These are phyloP conservation scores for Austrofundulus limnaeus DNA, from an alignment of 2,113 vertebrate genomes.

Conservation along the genomic window DNA sequence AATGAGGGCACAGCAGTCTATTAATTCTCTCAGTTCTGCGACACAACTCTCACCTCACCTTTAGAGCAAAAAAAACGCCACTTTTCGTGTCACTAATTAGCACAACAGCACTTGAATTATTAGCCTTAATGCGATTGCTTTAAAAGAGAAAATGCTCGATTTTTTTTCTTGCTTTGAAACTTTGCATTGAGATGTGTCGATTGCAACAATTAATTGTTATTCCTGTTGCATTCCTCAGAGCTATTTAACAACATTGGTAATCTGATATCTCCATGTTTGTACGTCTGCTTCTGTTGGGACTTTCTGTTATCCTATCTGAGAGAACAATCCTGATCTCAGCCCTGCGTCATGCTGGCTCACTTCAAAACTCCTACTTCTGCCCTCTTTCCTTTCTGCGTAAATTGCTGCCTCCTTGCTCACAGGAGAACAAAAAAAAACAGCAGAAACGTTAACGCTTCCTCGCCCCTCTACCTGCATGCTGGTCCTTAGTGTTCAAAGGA, in stretches of 20 bases:
- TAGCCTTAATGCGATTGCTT: conserved; percentile 7
- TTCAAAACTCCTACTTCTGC: conserved; percentile 30
- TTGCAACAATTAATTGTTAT: background rate
- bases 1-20: conserved; percentile 54
- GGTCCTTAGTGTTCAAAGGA: conserved; percentile 53
- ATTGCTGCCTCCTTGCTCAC: conserved; percentile 23
- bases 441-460: conserved; percentile 29
- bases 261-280: conserved; percentile 33
- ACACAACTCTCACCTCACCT: conserved; percentile 55
- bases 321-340: conserved; percentile 55
- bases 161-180: too few species aligned
- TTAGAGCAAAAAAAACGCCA: conserved; percentile 56
- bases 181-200: too few species aligned
- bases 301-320: conserved; percentile 42
- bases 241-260: background rate
- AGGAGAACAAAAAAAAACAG: conserved; percentile 30
- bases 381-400: conserved; percentile 18
- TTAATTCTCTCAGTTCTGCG: conserved; percentile 68
- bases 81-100: conserved; percentile 7
- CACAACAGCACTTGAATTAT: conserved; percentile 12
- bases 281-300: conserved; percentile 18
- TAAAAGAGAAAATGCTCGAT: background rate
- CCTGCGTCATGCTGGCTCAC: conserved; percentile 43
- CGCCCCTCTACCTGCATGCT: conserved; percentile 43
- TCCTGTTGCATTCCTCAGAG: background rate